phyloP scores from a whole-genome alignment of 2,888 invertebrate genomes.

The Phragmatobia fuliginosa region DNA sequence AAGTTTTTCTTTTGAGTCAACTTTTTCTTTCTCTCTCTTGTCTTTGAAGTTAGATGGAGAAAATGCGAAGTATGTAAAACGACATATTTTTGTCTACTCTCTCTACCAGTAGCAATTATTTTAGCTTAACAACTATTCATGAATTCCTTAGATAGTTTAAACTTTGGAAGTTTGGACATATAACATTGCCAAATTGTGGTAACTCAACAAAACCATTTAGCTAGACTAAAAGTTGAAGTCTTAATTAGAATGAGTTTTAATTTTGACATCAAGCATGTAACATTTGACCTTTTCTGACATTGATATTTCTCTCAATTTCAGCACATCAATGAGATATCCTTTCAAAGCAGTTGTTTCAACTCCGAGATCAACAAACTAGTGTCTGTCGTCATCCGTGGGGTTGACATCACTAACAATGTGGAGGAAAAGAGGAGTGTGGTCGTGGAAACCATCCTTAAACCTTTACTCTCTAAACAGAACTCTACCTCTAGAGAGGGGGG shows the following conservation, averaged over 20 bases:
- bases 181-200: neutral
- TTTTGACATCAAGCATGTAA: neutral
- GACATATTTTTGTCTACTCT: neutral
- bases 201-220: neutral
- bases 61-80: neutral
- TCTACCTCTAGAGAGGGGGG: slow-evolving; percentile 59
- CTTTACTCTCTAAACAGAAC: slow-evolving; percentile 80
- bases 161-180: neutral
- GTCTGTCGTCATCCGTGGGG: slow-evolving; percentile 93
- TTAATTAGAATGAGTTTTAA: neutral
- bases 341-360: slow-evolving; percentile 95
- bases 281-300: neutral
- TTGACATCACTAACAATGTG: slow-evolving; percentile 93
- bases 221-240: neutral
- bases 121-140: neutral
- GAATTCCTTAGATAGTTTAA: neutral
- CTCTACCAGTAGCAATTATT: neutral
- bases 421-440: slow-evolving; percentile 78
- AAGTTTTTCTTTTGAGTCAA: neutral
- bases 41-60: neutral
- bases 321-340: slow-evolving; percentile 94
- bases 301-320: slow-evolving; percentile 65
- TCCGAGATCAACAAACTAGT: slow-evolving; percentile 95
- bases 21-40: neutral
- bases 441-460: slow-evolving; percentile 82